A percentile compares a stretch with the other conserved stretches of the same genome.
These are phyloP conservation scores for Acrocephalus scirpaceus DNA, from an alignment of 2,797 vertebrate genomes.

Conservation along the genomic window DNA sequence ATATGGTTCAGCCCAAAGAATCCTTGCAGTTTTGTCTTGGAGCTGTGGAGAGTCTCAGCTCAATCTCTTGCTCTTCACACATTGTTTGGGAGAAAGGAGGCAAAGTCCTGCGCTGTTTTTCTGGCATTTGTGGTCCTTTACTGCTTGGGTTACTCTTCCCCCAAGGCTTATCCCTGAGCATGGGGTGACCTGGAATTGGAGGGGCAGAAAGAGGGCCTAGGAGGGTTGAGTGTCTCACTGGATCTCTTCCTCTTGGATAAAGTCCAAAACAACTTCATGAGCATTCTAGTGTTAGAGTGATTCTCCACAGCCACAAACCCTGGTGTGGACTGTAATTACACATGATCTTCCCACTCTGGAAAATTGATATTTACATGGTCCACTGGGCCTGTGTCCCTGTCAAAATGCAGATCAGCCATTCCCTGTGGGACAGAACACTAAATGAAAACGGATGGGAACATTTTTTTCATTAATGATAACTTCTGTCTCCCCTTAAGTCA, in stretches of 20 bases:
- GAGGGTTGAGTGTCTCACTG: background rate
- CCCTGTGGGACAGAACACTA: background rate
- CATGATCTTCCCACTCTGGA: constrained; percentile 51
- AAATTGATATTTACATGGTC: constrained; percentile 66
- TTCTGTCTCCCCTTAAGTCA: background rate
- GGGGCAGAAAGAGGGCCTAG: background rate
- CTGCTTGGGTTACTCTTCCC: background rate
- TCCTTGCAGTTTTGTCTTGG: background rate
- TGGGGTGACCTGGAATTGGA: background rate
- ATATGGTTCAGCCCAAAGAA: background rate
- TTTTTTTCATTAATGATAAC: background rate
- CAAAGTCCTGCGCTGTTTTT: background rate
- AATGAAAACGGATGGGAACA: background rate
- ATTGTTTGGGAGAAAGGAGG: background rate
- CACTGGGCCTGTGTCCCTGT: constrained; percentile 37
- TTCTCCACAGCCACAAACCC: constrained; percentile 45
- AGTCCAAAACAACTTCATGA: constrained; percentile 51
- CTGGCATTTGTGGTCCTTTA: background rate
- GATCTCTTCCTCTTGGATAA: constrained; percentile 28
- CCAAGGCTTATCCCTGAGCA: background rate
- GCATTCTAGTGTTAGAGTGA: constrained; percentile 55
- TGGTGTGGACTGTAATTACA: constrained; percentile 60
- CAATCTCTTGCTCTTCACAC: background rate
- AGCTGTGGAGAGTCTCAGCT: background rate
- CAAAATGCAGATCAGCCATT: constrained; percentile 67